Evolutionary conservation across 1,140 invertebrate genomes (phyloP), one percentile per base, ranked within the genome.

Genomic region (Liolophura sinensis): DNA sequence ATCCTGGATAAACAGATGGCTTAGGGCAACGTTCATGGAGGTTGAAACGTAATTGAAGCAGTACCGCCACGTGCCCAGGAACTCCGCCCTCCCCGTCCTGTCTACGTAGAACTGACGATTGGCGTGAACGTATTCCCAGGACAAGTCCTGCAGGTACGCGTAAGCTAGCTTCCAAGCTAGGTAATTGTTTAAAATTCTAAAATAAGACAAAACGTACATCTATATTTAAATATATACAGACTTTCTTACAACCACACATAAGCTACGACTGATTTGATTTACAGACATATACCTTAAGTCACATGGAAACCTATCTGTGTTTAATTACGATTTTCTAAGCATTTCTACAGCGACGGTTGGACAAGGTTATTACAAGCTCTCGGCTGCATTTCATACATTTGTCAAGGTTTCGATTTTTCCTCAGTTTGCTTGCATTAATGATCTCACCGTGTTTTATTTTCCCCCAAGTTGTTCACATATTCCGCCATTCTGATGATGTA

Each of bases 181-280:
- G 74, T 90, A 90, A 71, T 89, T 88, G 77, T 90, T 89, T 55
- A 89, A 70, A 11, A 85, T 83, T 65, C 87, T 88, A 70, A 47
- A 74, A 80, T 56, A 73, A 63, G 60, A 68, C 20, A 1, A 15
- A 62, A 20, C 15, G 12, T 61, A 6, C 6, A 58, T 24, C 3
- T 58, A 20, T 22, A 58, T 18, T 1, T 58, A 24, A 58, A 20
- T 7, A 12, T 20, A 20, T 4, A 5, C 3, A n/a, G n/a, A 15
- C 14, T 22, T 14, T 58, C 56, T 22, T 4, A 31, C 22, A 25
- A 3, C 27, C n/a, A 22, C 15, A 15, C 9, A 59, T 24, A 7
- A 59, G 16, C 31, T 59, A 40, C 31, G 3, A 40, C 31, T 40
- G 31, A 40, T 40, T 40, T 3, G 31, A 9, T 40, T 40, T 40